Evolutionary conservation across 2,797 vertebrate species (phyloP).

Genomic region (Paramormyrops hopkinsi): DNA sequence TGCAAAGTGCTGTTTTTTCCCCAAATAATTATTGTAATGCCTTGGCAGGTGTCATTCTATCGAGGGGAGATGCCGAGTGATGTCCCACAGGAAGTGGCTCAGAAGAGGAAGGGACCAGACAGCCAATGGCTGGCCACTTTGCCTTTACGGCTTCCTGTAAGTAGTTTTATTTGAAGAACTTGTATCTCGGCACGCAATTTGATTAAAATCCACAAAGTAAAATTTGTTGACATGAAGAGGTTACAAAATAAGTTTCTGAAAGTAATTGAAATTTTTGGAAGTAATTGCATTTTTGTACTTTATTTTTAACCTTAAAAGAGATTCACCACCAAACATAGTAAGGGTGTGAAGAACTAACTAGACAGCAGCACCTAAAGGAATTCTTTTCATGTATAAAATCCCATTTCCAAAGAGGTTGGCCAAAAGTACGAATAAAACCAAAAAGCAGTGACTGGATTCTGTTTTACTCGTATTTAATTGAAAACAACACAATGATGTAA

Average conservation of each 20-base stretch:
- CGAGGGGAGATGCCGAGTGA: slow-evolving; percentile 71
- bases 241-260: not conserved
- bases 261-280: not conserved
- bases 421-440: not conserved
- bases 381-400: not conserved
- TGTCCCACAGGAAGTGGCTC: slow-evolving; percentile 73
- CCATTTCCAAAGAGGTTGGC: not conserved
- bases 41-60: slow-evolving; percentile 88
- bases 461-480: not conserved
- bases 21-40: not conserved
- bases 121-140: slow-evolving; percentile 86
- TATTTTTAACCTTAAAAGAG: not conserved
- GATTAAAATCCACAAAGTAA: not conserved
- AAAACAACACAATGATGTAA: not conserved
- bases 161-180: slow-evolving; percentile 33
- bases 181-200: not conserved
- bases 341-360: not conserved
- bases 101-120: slow-evolving; percentile 71
- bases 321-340: not conserved
- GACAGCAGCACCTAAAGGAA: not conserved
- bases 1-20: not conserved
- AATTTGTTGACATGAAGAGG: not conserved
- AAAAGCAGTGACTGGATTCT: not conserved
- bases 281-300: not conserved
- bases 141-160: slow-evolving; percentile 84